These are phyloP conservation scores for Craterocephalus amniculus DNA, from an alignment of 2,797 vertebrate species.

Conservation along the genomic window DNA sequence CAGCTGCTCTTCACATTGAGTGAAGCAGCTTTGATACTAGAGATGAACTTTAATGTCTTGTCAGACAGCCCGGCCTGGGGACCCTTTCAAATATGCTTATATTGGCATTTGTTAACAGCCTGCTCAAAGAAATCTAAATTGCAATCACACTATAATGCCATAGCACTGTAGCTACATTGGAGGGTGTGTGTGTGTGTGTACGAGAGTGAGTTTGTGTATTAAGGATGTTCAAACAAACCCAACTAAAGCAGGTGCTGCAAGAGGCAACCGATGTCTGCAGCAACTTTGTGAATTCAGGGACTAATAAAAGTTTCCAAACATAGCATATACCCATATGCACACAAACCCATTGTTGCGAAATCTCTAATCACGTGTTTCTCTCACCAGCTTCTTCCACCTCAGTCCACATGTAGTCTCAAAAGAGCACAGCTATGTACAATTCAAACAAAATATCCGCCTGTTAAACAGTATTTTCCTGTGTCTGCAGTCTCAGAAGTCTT, in stretches of 20 bases:
- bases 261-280: constrained; percentile 54
- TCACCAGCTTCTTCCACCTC: constrained; percentile 2
- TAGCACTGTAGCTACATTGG: constrained; percentile 35
- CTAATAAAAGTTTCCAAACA: constrained; percentile 26
- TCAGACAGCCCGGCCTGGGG: constrained; percentile 42
- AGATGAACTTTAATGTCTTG: constrained; percentile 60
- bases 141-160: constrained; percentile 19
- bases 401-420: constrained; percentile 22
- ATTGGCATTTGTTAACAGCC: constrained; percentile 54
- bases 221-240: constrained; percentile 59
- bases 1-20: constrained; percentile 37
- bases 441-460: constrained; percentile 17
- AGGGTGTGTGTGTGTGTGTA: constrained; percentile 18
- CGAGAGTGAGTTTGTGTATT: neutral
- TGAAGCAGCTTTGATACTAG: constrained; percentile 45
- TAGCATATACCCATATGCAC: constrained; percentile 5
- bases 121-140: constrained; percentile 52
- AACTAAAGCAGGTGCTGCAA: constrained; percentile 58
- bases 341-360: constrained; percentile 20
- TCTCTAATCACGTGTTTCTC: constrained; percentile 21
- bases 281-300: constrained; percentile 26
- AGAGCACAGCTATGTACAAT: constrained; percentile 6
- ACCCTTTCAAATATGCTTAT: constrained; percentile 67
- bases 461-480: constrained; percentile 15
- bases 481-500: constrained; percentile 41